These are phyloP conservation scores for Lasioglossum villosulum DNA, from an alignment of 2,888 invertebrate species.

Conservation along the genomic window DNA sequence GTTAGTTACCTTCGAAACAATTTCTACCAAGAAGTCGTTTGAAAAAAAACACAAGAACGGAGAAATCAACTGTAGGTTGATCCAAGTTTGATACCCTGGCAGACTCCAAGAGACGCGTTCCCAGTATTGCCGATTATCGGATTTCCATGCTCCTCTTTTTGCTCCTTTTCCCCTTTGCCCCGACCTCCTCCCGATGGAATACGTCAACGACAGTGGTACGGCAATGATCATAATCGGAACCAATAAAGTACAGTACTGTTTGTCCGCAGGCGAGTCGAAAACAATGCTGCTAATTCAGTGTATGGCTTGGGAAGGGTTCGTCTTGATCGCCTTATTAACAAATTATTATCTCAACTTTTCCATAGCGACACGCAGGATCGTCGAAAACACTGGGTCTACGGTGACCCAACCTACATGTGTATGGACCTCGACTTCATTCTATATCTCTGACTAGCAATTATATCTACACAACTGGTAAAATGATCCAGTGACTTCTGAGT, in stretches of 20 bases:
- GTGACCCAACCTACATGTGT: not conserved
- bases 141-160: conserved; percentile 33
- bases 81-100: conserved; percentile 39
- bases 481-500: too few relatives aligned
- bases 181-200: conserved; percentile 18
- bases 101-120: conserved; percentile 21
- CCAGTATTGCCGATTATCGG: conserved; percentile 45
- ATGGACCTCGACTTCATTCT: too few relatives aligned
- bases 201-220: conserved; percentile 27
- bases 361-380: not conserved
- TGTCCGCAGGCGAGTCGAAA: not conserved
- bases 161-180: not conserved
- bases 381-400: not conserved
- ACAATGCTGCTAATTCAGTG: conserved; percentile 13
- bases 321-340: not conserved
- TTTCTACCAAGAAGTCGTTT: conserved; percentile 25
- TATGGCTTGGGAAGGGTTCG: not conserved
- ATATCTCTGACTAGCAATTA: not conserved
- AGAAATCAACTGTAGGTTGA: conserved; percentile 11
- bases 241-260: conserved; percentile 38
- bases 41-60: not conserved
- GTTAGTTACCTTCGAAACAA: conserved; percentile 25
- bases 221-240: conserved; percentile 42
- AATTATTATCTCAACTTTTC: not conserved
- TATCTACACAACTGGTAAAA: too few relatives aligned